Conservation (phyloP, 1,140 invertebrate genomes). For the Parasteatoda tepidariorum region DNA sequence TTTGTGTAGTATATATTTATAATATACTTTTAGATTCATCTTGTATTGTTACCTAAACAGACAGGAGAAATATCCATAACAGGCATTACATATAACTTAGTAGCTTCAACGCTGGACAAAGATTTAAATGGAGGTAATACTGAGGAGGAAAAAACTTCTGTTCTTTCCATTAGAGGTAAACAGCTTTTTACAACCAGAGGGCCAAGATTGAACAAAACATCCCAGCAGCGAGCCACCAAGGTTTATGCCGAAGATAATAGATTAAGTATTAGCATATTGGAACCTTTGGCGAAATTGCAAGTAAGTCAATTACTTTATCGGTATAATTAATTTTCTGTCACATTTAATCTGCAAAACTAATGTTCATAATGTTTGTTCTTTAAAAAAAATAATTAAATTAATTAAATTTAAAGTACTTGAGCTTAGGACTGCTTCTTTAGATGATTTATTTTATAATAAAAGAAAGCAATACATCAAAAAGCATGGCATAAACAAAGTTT, state of each 20-base stretch:
- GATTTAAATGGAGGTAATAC: not conserved
- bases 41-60: conserved; percentile 66
- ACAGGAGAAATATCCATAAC: conserved; percentile 68
- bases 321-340: no score
- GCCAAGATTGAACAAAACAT: conserved; percentile 68
- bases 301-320: conserved; percentile 63
- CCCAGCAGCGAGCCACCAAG: conserved; percentile 68
- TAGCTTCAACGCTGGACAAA: conserved; percentile 22
- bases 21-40: conserved; percentile 63
- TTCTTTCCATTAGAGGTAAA: conserved; percentile 68
- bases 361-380: no score
- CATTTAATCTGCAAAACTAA: no score
- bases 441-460: no score
- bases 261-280: conserved; percentile 69
- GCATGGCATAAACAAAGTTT: no score
- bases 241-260: conserved; percentile 70
- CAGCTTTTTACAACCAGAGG: conserved; percentile 69
- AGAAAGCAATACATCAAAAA: no score
- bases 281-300: conserved; percentile 69
- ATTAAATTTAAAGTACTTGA: no score
- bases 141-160: conserved; percentile 58
- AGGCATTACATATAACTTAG: conserved; percentile 68
- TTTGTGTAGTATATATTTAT: no score
- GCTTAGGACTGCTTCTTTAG: no score
- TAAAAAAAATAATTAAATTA: no score